Evolutionary conservation across 30 jellyfish, hydroid and myxozoan genomes (phyloP), one percentile per base, ranked within the genome.

Genomic region (Rhopilema esculentum): DNA sequence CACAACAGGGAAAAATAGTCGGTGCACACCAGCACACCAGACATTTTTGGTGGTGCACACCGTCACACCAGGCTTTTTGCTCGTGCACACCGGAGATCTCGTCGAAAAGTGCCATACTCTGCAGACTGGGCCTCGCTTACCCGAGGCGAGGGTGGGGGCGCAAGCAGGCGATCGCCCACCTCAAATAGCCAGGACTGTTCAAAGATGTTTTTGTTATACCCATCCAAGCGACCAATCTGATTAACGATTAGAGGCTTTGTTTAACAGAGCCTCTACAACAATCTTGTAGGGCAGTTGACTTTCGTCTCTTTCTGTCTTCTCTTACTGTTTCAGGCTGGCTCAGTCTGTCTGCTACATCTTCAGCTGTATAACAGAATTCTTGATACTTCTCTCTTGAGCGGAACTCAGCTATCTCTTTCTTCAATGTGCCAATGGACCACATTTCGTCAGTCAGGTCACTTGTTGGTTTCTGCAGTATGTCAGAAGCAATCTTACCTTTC

Each of bases 401-500:
- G 29, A 80, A 77, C 15, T 18, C 57, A 30, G 21, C 51, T 7
- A 77, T 50, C 29, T 77, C 82, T 4, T 77, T 61, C 28, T 77
- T 75, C 86, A 75, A 51, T 77, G 88, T 51, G 8, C 17, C 63
- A 26, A 77, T 30, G 51, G 21, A 57, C 8, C 57, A 80, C 23
- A 77, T 26, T 50, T 80, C 88, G n/a, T 22, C 15, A 7, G 81
- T 30, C 23, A 77, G 57, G 28, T 77, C 88, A 52, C 57, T 77
- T 19, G 88, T 2, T 21, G 88, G 81, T 30, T 53, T 48, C 23
- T 77, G 88, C 78, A 48, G 29, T 80, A 30, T 77, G 63, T 48
- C 88, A 51, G 82, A 77, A 4, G 82, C 82, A 77, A 27, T 9
- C 18, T 77, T 49, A 7, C 80, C 88, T 77, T 77, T 77, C 57